These are phyloP conservation scores for Mimas tiliae DNA, from an alignment of 2,888 invertebrate genomes.

Conservation along the genomic window DNA sequence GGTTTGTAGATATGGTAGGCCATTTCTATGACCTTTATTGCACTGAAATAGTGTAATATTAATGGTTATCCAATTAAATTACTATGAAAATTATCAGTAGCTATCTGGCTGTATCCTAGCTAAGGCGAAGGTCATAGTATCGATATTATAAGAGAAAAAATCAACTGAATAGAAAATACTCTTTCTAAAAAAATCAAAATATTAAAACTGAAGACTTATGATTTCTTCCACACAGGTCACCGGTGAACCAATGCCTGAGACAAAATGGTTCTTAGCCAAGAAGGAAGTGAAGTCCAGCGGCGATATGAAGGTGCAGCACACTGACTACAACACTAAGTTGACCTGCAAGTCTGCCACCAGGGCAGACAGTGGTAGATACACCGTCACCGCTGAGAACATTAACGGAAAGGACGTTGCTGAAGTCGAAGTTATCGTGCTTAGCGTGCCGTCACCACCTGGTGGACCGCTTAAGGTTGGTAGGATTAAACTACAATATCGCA, in stretches of 20 bases:
- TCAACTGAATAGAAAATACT: no score
- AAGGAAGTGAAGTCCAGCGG: slow-evolving; percentile 91
- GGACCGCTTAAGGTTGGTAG: slow-evolving; percentile 92
- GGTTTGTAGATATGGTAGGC: no score
- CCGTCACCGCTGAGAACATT: slow-evolving; percentile 95
- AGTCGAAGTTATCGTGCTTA: slow-evolving; percentile 95
- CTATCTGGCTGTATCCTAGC: no score
- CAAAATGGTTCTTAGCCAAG: slow-evolving; percentile 94
- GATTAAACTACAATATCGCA: neutral
- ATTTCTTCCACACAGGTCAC: slow-evolving; percentile 68
- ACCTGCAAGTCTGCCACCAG: slow-evolving; percentile 91
- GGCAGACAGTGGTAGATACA: slow-evolving; percentile 95
- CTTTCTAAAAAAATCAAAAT: no score
- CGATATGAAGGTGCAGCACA: slow-evolving; percentile 90
- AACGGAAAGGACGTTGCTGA: slow-evolving; percentile 98
- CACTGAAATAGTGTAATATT: no score
- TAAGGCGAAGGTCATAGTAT: no score
- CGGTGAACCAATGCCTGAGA: slow-evolving; percentile 97
- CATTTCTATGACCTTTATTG: neutral
- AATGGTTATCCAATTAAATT: neutral
- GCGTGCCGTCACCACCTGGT: slow-evolving; percentile 95
- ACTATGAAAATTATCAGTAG: no score
- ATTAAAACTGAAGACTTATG: neutral
- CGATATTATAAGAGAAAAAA: no score
- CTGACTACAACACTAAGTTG: slow-evolving; percentile 94